These are phyloP conservation scores for Columba guinea DNA, from an alignment of 2,797 vertebrate genomes.

Conservation along the genomic window DNA sequence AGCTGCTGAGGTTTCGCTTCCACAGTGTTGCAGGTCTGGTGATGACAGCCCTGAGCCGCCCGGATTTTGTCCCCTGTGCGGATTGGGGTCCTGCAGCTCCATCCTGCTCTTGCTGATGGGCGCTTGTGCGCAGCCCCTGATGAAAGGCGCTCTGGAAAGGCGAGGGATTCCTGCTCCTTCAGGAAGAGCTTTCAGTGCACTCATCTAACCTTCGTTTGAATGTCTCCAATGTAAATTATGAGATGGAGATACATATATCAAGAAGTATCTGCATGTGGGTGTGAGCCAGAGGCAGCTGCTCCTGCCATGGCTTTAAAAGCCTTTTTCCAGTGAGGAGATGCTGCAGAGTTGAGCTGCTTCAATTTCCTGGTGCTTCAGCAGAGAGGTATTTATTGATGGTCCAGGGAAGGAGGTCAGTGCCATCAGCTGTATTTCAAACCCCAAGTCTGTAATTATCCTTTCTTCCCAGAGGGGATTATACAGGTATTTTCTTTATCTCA, in stretches of 20 bases:
- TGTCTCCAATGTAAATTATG: conserved; percentile 35
- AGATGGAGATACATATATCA: background rate
- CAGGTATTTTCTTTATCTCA: conserved; percentile 72
- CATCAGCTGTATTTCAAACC: conserved; percentile 59
- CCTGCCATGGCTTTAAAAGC: background rate
- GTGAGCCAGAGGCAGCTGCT: conserved; percentile 17
- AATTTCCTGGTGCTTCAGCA: conserved; percentile 52
- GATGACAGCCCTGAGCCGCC: accelerated
- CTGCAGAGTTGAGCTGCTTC: conserved; percentile 52
- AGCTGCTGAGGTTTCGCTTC: background rate
- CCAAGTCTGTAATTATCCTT: conserved; percentile 58
- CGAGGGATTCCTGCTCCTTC: background rate
- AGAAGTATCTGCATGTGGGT: background rate
- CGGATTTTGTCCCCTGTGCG: accelerated
- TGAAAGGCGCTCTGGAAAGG: background rate
- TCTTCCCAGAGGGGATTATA: conserved; percentile 57
- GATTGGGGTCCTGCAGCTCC: background rate
- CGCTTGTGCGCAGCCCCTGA: background rate
- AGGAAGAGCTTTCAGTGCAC: background rate
- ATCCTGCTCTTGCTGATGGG: background rate
- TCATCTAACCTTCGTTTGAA: conserved; percentile 20
- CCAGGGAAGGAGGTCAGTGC: conserved; percentile 62
- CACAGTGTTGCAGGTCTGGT: accelerated
- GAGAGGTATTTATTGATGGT: conserved; percentile 69
- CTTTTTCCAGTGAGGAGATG: background rate